Evolutionary conservation across 2,113 vertebrate genomes (phyloP).

Genomic region (Cryptoleucopteryx plumbea): DNA sequence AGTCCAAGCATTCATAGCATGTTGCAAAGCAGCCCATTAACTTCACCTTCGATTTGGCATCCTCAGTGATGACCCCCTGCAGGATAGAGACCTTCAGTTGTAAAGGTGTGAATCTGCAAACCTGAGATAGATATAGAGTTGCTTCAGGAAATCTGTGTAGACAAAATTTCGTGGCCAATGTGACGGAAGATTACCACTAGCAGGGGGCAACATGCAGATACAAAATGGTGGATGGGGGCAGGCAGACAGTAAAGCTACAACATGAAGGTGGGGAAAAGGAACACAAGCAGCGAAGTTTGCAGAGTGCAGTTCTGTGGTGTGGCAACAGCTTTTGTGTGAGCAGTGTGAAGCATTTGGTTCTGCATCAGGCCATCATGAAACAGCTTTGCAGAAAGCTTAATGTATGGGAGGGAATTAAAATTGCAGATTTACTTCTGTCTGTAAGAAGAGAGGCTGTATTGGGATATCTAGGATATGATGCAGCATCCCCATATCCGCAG

Average conservation of each 20-base stretch:
- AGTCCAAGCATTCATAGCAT: neutral
- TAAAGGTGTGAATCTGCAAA: neutral
- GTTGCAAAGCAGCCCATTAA: neutral
- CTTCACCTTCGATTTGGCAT: neutral
- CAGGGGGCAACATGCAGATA: neutral
- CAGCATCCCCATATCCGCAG: neutral
- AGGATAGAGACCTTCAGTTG: neutral
- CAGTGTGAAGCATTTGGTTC: neutral
- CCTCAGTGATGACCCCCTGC: neutral
- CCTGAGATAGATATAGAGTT: neutral
- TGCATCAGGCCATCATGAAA: neutral
- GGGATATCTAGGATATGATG: neutral
- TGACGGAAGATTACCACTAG: neutral
- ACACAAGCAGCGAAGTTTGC: neutral
- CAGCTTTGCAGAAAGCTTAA: neutral
- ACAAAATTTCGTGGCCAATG: neutral
- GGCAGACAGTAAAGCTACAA: neutral
- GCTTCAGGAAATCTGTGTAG: neutral
- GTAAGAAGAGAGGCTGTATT: neutral
- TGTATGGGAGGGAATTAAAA: neutral
- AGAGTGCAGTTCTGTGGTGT: neutral
- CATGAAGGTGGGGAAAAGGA: neutral
- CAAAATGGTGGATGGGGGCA: neutral
- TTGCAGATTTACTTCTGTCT: neutral
- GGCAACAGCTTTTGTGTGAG: neutral